Percentiles rank a stretch among this genome's conserved stretches.
Evolutionary conservation across 1,140 invertebrate species (phyloP).

Genomic region (Manduca sexta): DNA sequence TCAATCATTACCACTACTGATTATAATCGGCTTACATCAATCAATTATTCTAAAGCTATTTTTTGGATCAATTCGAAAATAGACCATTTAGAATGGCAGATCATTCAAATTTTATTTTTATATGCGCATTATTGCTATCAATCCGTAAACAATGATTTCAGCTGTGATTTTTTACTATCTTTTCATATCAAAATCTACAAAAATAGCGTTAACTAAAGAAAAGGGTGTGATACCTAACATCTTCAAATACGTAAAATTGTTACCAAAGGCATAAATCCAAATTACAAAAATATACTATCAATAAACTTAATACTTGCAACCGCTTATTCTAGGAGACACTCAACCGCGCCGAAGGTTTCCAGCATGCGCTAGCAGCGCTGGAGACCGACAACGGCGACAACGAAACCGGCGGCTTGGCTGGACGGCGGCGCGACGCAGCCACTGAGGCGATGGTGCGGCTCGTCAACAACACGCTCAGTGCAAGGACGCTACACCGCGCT

Average conservation of each 20-base stretch:
- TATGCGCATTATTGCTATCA: too few species aligned
- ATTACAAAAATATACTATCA: background rate
- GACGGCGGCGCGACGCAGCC: conserved; percentile 81
- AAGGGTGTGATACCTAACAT: too few species aligned
- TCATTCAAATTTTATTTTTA: too few species aligned
- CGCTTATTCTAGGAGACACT: conserved; percentile 46
- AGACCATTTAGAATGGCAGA: conserved; percentile 53
- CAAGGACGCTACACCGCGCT: conserved; percentile 86
- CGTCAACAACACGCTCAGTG: conserved; percentile 87
- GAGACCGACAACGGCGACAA: conserved; percentile 78
- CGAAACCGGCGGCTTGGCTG: conserved; percentile 78
- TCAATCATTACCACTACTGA: too few species aligned
- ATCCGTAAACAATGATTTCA: too few species aligned
- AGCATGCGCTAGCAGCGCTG: conserved; percentile 84
- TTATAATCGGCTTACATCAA: too few species aligned
- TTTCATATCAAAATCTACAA: too few species aligned
- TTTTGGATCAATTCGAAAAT: too few species aligned
- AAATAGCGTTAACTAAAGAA: too few species aligned
- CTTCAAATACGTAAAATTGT: too few species aligned
- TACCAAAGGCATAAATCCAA: background rate
- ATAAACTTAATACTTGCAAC: background rate
- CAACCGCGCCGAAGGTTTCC: conserved; percentile 48
- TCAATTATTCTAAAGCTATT: too few species aligned
- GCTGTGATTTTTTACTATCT: too few species aligned
- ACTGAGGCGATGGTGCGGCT: conserved; percentile 85